phyloP scores from a whole-genome alignment of 2,888 invertebrate genomes.

The Yponomeuta evonymella region DNA sequence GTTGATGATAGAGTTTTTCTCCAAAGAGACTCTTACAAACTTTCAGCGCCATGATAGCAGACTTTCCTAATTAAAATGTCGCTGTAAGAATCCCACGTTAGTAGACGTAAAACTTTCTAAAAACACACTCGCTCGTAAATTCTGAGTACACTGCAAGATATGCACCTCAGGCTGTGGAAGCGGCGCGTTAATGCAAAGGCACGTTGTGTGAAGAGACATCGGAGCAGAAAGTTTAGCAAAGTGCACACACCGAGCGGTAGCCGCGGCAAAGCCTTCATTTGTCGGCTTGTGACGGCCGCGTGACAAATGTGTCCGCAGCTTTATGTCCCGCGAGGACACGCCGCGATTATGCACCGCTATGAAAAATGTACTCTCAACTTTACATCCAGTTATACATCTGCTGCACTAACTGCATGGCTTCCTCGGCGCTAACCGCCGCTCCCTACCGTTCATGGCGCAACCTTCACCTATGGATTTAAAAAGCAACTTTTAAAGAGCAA shows the following conservation, averaged over 20 bases:
- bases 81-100: constrained; percentile 21
- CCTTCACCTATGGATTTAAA: constrained; percentile 8
- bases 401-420: background rate
- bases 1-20: constrained; percentile 2
- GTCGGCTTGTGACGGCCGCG: constrained; percentile 71
- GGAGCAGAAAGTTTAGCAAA: constrained; percentile 70
- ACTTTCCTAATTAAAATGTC: constrained; percentile 17
- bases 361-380: constrained; percentile 52
- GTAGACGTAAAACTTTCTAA: constrained; percentile 62
- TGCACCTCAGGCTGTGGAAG: constrained; percentile 9
- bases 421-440: background rate
- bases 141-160: constrained; percentile 26
- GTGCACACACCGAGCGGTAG: constrained; percentile 66
- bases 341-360: constrained; percentile 58
- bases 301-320: constrained; percentile 73
- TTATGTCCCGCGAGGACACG: constrained; percentile 43
- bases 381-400: constrained; percentile 30
- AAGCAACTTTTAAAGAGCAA: background rate
- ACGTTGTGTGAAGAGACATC: constrained; percentile 57
- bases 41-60: constrained; percentile 9
- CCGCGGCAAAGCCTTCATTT: constrained; percentile 74
- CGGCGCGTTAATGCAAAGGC: constrained; percentile 68
- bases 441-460: background rate
- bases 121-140: constrained; percentile 62
- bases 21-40: background rate